Conservation (phyloP, 2,113 vertebrate species). For the Galbula dea region DNA sequence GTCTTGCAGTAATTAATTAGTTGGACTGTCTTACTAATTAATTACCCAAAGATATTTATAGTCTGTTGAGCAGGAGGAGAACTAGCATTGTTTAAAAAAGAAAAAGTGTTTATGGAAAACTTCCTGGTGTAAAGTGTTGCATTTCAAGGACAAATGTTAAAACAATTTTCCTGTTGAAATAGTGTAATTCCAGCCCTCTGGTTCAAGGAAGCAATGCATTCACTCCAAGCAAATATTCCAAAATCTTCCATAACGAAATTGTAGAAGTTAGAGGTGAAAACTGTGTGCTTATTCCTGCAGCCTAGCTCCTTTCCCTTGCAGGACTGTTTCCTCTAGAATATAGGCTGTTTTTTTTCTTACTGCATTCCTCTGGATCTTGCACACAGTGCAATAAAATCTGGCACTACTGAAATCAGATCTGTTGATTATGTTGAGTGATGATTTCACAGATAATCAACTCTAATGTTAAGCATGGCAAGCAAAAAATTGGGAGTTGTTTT, state of each 20-base stretch:
- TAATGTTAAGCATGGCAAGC: too few relatives aligned
- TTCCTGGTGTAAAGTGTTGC: neutral
- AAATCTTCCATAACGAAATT: neutral
- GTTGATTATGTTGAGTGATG: neutral
- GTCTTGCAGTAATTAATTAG: slow-evolving; percentile 14
- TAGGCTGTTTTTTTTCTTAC: neutral
- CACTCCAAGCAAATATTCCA: neutral
- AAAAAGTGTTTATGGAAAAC: neutral
- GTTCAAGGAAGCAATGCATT: neutral
- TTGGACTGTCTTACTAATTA: neutral
- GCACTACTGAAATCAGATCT: neutral
- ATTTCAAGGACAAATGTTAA: slow-evolving; percentile 9
- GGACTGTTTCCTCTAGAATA: neutral
- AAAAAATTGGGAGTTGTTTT: neutral
- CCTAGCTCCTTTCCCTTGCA: neutral
- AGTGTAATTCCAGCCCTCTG: neutral
- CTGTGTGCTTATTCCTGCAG: neutral
- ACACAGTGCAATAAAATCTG: neutral
- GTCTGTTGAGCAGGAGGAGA: neutral
- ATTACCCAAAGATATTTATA: slow-evolving; percentile 16
- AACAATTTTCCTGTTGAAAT: neutral
- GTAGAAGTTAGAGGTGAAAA: neutral
- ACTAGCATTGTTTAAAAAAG: neutral
- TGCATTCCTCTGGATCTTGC: neutral
- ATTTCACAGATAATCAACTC: neutral